These are phyloP conservation scores for Myotis daubentonii DNA, from an alignment of 2,797 vertebrate genomes.

Conservation along the genomic window DNA sequence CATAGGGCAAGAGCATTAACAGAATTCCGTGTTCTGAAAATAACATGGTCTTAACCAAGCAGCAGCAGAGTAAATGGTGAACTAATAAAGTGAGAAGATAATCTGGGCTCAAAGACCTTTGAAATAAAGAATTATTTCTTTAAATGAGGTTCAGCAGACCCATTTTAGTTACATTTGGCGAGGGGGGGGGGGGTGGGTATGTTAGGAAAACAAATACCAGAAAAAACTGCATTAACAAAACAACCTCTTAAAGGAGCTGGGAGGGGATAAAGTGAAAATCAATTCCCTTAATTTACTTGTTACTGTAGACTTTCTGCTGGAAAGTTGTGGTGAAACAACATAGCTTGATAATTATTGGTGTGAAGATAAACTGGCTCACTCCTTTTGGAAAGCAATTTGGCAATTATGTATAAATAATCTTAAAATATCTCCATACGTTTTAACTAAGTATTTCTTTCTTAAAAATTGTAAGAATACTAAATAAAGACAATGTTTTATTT, in stretches of 20 bases:
- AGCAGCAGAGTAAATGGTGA: not conserved
- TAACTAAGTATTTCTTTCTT: slow-evolving; percentile 32
- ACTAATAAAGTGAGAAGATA: not conserved
- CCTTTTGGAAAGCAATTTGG: slow-evolving; percentile 10
- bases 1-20: not conserved
- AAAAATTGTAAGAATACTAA: slow-evolving; percentile 28
- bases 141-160: not conserved
- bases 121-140: not conserved
- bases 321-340: not conserved
- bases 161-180: not conserved
- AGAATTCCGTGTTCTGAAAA: not conserved
- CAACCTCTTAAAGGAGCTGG: not conserved
- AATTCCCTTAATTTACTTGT: not conserved
- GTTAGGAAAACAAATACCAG: not conserved
- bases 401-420: slow-evolving; percentile 12
- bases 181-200: too few relatives aligned
- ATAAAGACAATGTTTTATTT: slow-evolving; percentile 9
- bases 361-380: slow-evolving; percentile 5
- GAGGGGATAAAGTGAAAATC: not conserved
- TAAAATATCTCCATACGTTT: not conserved
- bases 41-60: not conserved
- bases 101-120: not conserved
- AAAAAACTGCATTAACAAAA: not conserved
- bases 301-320: not conserved
- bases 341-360: not conserved